Evolutionary conservation across 2,113 vertebrate species (phyloP).

Genomic region (Sorex araneus): DNA sequence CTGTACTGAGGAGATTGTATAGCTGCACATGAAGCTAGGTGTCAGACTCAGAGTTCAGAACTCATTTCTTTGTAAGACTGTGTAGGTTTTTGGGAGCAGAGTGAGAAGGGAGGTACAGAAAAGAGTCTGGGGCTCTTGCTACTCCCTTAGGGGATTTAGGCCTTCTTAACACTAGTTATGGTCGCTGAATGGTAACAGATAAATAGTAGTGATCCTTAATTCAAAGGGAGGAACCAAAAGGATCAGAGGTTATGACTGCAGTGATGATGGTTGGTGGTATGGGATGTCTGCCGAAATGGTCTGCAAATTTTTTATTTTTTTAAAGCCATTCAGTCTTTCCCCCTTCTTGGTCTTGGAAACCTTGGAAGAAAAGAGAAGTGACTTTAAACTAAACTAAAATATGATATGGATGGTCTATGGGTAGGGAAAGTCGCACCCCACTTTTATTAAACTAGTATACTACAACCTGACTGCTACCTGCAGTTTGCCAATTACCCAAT

Average conservation of each 20-base stretch:
- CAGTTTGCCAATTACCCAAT: constrained; percentile 88
- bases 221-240: constrained; percentile 73
- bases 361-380: not conserved
- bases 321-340: not conserved
- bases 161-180: constrained; percentile 68
- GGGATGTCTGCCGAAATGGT: constrained; percentile 21
- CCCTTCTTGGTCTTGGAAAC: not conserved
- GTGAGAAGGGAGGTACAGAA: not conserved
- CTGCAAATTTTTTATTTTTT: not conserved
- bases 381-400: not conserved
- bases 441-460: constrained; percentile 52
- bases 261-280: constrained; percentile 41
- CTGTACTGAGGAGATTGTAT: not conserved
- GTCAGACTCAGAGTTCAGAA: not conserved
- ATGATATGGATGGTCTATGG: not conserved
- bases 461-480: constrained; percentile 85
- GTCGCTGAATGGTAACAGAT: constrained; percentile 54
- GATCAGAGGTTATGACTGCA: constrained; percentile 43
- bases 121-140: constrained; percentile 54
- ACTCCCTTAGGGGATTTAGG: constrained; percentile 62
- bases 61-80: not conserved
- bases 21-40: not conserved
- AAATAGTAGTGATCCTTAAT: constrained; percentile 69
- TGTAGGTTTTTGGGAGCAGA: not conserved
- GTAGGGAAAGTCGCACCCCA: constrained; percentile 43